Conservation (phyloP, 2,888 invertebrate genomes). For the Oasisia sp. region DNA sequence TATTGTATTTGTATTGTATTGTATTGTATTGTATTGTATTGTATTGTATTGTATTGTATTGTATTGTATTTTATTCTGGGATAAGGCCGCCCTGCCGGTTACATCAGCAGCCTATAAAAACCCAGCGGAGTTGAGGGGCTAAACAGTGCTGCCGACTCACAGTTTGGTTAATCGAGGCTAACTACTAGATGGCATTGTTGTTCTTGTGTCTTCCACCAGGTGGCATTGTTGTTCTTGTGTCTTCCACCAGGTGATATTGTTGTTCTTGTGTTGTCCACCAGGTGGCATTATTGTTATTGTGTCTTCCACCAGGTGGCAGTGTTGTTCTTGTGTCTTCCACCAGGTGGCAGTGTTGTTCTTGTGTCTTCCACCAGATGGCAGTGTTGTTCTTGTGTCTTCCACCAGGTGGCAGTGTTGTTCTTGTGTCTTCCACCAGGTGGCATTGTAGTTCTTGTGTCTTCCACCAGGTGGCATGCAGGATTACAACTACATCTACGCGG, state of each 20-base stretch:
- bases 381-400: not conserved
- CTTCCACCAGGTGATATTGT: not conserved
- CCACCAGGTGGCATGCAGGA: conserved; percentile 86
- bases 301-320: conserved; percentile 18
- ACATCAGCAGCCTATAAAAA: too few species aligned
- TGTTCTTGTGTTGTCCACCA: not conserved
- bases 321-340: not conserved
- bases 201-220: not conserved
- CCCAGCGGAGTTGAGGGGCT: too few species aligned
- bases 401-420: not conserved
- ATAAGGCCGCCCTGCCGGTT: too few species aligned
- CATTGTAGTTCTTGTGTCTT: conserved; percentile 6
- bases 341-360: not conserved
- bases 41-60: too few species aligned
- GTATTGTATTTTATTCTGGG: not conserved
- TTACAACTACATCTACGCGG: conserved; percentile 92
- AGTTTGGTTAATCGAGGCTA: too few species aligned
- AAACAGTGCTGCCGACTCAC: too few species aligned
- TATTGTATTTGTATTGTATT: too few species aligned
- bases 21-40: too few species aligned
- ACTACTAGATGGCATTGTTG: not conserved
- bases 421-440: not conserved
- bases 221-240: not conserved
- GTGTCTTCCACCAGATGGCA: not conserved
- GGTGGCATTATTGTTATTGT: not conserved